These are phyloP conservation scores for Drosophila micromelanica DNA, from an alignment of 1,140 invertebrate genomes.

Conservation along the genomic window DNA sequence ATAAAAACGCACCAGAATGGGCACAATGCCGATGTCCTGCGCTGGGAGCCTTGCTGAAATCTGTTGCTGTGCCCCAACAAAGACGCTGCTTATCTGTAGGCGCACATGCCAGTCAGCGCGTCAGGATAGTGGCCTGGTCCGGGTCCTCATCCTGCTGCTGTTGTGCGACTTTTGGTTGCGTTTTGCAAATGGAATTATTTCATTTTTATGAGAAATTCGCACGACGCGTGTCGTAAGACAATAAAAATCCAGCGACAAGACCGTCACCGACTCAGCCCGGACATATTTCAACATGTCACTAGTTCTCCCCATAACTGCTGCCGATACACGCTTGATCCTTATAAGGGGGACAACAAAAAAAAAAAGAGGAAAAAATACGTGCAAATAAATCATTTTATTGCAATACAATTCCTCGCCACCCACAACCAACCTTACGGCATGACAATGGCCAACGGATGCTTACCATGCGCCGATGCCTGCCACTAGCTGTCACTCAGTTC, in stretches of 20 bases:
- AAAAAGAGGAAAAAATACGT: slow-evolving; percentile 42
- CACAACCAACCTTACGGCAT: slow-evolving; percentile 1
- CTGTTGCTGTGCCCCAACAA: slow-evolving; percentile 60
- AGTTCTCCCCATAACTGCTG: slow-evolving; percentile 12
- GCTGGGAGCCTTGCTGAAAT: slow-evolving; percentile 31
- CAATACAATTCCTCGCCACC: slow-evolving; percentile 67
- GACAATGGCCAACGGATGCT: slow-evolving; percentile 53
- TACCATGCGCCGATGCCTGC: slow-evolving; percentile 41
- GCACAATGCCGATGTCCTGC: slow-evolving; percentile 5
- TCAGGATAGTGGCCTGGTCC: neutral
- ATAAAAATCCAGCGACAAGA: slow-evolving; percentile 50
- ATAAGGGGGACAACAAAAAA: too few species aligned
- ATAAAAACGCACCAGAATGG: slow-evolving; percentile 55
- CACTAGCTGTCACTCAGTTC: slow-evolving; percentile 14
- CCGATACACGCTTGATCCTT: neutral
- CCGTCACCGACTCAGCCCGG: neutral
- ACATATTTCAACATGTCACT: slow-evolving; percentile 67
- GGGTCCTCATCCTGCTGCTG: neutral
- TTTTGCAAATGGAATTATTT: slow-evolving; percentile 73
- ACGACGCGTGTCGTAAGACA: slow-evolving; percentile 66
- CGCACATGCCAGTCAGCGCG: slow-evolving; percentile 37
- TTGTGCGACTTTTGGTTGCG: slow-evolving; percentile 38
- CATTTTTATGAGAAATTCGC: slow-evolving; percentile 69
- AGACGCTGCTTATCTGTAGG: slow-evolving; percentile 61
- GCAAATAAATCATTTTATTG: slow-evolving; percentile 81